phyloP scores from a whole-genome alignment of 2,797 vertebrate species.

The Natrix natrix region DNA sequence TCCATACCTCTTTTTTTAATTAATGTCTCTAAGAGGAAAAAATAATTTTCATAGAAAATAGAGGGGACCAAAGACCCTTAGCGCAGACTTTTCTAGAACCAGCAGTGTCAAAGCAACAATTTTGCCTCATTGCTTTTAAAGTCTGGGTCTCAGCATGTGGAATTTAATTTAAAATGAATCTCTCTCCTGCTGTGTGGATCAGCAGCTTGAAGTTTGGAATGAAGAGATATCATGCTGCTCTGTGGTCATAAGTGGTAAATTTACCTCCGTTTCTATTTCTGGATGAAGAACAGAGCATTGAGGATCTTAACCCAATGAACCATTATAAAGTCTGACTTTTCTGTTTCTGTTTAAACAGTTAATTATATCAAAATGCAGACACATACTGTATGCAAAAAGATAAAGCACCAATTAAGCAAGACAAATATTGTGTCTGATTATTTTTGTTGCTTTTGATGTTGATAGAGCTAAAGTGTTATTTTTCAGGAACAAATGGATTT shows the following conservation, averaged over 20 bases:
- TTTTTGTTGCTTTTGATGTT: neutral
- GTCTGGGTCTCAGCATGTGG: conserved; percentile 38
- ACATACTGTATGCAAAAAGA: neutral
- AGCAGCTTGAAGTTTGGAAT: conserved; percentile 43
- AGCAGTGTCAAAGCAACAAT: conserved; percentile 49
- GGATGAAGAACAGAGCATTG: conserved; percentile 46
- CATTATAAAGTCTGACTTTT: conserved; percentile 6
- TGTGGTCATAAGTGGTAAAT: conserved; percentile 45
- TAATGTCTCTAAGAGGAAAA: conserved; percentile 40
- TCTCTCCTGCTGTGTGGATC: conserved; percentile 49
- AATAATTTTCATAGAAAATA: conserved; percentile 61
- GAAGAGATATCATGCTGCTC: conserved; percentile 51
- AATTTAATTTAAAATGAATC: conserved; percentile 64
- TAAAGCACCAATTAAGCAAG: conserved; percentile 24
- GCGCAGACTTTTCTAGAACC: conserved; percentile 37
- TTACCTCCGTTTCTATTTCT: conserved; percentile 50
- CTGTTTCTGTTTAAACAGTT: conserved; percentile 30
- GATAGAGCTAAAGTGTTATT: neutral
- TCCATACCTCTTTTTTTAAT: conserved; percentile 8
- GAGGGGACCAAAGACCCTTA: conserved; percentile 44
- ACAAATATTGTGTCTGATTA: neutral
- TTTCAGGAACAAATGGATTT: conserved; percentile 20
- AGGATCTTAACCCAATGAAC: conserved; percentile 38
- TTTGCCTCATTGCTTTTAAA: conserved; percentile 39
- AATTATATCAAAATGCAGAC: conserved; percentile 8